Conservation (phyloP, 2,113 vertebrate genomes). For the Loxodonta africana region DNA sequence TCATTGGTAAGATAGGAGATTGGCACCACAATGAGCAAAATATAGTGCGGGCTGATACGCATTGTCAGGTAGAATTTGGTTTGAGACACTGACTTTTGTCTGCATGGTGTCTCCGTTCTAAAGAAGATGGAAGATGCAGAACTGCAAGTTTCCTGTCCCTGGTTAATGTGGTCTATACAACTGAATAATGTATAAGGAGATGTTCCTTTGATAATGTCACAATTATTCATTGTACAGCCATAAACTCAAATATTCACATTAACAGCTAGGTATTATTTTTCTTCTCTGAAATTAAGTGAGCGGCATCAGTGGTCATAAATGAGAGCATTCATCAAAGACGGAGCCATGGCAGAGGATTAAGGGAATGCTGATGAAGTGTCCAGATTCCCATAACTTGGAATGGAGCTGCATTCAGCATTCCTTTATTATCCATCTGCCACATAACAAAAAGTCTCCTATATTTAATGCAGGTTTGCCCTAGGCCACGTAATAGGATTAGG, state of each 20-base stretch:
- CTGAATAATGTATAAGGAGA: slow-evolving; percentile 93
- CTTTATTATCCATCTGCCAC: slow-evolving; percentile 93
- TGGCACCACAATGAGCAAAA: slow-evolving; percentile 99
- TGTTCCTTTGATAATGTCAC: slow-evolving; percentile 93
- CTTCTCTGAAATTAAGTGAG: slow-evolving; percentile 92
- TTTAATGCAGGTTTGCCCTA: slow-evolving; percentile 96
- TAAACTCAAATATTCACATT: slow-evolving; percentile 92
- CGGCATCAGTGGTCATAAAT: slow-evolving; percentile 92
- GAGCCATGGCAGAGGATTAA: slow-evolving; percentile 93
- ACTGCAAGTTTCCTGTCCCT: slow-evolving; percentile 94
- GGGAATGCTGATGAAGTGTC: slow-evolving; percentile 93
- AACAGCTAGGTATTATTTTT: slow-evolving; percentile 92
- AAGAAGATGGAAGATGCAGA: slow-evolving; percentile 96
- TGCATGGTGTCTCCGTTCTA: slow-evolving; percentile 95
- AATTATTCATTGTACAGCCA: slow-evolving; percentile 92
- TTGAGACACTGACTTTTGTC: slow-evolving; percentile 99
- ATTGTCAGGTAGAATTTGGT: slow-evolving; percentile 99
- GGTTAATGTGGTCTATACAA: slow-evolving; percentile 93
- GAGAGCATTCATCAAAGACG: slow-evolving; percentile 94
- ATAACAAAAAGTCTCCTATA: slow-evolving; percentile 97
- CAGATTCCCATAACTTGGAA: slow-evolving; percentile 96
- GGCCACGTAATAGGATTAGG: slow-evolving; percentile 99
- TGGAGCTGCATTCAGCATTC: slow-evolving; percentile 93
- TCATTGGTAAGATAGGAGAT: slow-evolving; percentile 99
- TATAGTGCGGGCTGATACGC: slow-evolving; percentile 99